Evolutionary conservation across 2,797 vertebrate species (phyloP), one percentile per base, ranked within the genome.

Genomic region (Kryptolebias ocellatus): DNA sequence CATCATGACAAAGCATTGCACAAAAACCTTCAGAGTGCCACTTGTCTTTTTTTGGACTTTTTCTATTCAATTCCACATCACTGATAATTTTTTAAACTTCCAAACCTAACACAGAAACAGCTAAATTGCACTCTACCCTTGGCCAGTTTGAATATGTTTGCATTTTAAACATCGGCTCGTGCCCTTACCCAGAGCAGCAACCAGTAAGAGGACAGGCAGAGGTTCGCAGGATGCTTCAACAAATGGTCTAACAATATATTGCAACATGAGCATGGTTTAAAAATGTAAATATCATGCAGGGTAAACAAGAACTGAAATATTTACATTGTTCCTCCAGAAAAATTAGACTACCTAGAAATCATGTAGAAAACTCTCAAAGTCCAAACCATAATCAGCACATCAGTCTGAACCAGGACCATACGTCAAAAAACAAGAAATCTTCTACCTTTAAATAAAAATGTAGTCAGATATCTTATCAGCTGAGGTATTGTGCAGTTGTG

Each of bases 111-210:
- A 61, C 52, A 47, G 71, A 73, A 78, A 75, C 64, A 61, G 53
- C 56, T 54, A 50, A 51, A 44, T 64, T 69, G 71, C 52, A 61
- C 61, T 59, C 50, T 49, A 60, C 59, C 53, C 53, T 9, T 46
- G 55, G 59, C 61, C 62, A 60, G 14, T 61, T 67, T 64, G 81
- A 84, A 80, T 85, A 76, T 15, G 82, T 82, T 83, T 82, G 66
- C 77, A 79, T 85, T 72, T 79, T 64, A 78, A 83, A 50, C 60
- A 67, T 80, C 64, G 77, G 68, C 56, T 52, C 65, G 76, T 69
- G 69, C 65, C 72, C 69, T 82, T 78, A 74, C 76, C 72, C 47
- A 44, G 15, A 72, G 62, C 53, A 56, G 63, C 34, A 70, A 83
- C 79, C 65, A 74, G 75, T 51, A 11, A 60, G 52, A 71, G 67